These are phyloP conservation scores for Vanacampus margaritifer DNA, from an alignment of 2,113 vertebrate genomes.

Conservation along the genomic window DNA sequence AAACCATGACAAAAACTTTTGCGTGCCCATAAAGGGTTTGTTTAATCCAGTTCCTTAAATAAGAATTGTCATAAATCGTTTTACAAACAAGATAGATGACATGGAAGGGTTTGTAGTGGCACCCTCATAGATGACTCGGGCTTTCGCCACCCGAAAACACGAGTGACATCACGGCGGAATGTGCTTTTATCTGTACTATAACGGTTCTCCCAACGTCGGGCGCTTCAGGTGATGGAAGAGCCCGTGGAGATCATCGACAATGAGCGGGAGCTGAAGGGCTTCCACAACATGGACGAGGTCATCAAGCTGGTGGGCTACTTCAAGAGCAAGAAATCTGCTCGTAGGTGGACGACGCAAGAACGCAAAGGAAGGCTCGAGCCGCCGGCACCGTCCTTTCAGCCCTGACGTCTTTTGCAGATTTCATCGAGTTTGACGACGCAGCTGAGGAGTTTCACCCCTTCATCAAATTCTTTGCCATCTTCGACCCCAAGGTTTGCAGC, in stretches of 20 bases:
- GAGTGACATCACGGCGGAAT: too few relatives aligned
- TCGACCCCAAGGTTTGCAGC: conserved; percentile 80
- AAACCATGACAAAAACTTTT: too few relatives aligned
- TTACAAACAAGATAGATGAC: too few relatives aligned
- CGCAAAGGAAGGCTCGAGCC: neutral
- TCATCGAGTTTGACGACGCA: conserved; percentile 82
- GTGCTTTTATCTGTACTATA: neutral
- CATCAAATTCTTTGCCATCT: conserved; percentile 89
- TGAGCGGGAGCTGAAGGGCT: conserved; percentile 82
- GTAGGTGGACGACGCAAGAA: conserved; percentile 66
- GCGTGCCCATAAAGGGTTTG: too few relatives aligned
- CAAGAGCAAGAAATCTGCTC: conserved; percentile 81
- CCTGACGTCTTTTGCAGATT: conserved; percentile 69
- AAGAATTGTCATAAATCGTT: too few relatives aligned
- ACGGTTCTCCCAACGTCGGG: neutral
- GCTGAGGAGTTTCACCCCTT: conserved; percentile 91
- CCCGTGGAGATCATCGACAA: conserved; percentile 87
- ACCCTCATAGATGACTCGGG: too few relatives aligned
- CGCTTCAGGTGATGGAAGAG: conserved; percentile 77
- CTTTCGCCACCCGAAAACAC: too few relatives aligned
- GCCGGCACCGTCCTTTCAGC: neutral
- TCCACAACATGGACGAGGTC: conserved; percentile 84
- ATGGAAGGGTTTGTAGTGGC: too few relatives aligned
- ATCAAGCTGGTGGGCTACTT: conserved; percentile 88
- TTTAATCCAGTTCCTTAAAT: too few relatives aligned